phyloP scores from a whole-genome alignment of 2,113 vertebrate genomes.

The Scophthalmus maximus region DNA sequence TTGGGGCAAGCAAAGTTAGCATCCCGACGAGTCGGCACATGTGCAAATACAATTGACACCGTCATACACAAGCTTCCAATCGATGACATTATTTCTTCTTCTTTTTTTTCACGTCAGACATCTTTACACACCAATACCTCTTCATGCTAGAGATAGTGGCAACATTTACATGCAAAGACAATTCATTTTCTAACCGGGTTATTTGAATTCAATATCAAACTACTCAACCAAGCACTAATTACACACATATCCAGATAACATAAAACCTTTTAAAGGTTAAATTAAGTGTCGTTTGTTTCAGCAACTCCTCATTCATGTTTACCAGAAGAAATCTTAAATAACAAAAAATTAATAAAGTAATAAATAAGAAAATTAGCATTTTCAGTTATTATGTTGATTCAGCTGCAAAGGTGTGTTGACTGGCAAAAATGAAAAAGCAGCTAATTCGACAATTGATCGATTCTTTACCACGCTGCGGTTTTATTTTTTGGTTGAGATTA shows the following conservation, averaged over 20 bases:
- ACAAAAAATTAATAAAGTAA: no score
- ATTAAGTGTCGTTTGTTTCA: no score
- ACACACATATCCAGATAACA: no score
- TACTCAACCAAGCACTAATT: no score
- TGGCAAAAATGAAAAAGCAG: not conserved
- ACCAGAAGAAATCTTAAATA: no score
- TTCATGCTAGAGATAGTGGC: conserved; percentile 56
- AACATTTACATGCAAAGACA: conserved; percentile 36
- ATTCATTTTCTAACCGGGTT: not conserved
- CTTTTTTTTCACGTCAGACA: no score
- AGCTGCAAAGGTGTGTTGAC: not conserved
- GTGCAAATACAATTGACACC: not conserved
- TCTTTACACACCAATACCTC: not conserved
- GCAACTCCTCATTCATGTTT: not conserved
- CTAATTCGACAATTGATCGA: no score
- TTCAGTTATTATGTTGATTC: not conserved
- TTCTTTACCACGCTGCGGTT: no score
- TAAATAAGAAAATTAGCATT: not conserved
- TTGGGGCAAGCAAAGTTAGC: not conserved
- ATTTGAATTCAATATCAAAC: not conserved
- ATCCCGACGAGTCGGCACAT: no score
- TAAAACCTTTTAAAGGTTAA: no score
- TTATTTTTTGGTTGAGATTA: no score
- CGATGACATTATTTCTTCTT: not conserved
- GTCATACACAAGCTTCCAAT: not conserved